Evolutionary conservation across 2,888 invertebrate genomes (phyloP).

Genomic region (Sinhomidia bicolor): DNA sequence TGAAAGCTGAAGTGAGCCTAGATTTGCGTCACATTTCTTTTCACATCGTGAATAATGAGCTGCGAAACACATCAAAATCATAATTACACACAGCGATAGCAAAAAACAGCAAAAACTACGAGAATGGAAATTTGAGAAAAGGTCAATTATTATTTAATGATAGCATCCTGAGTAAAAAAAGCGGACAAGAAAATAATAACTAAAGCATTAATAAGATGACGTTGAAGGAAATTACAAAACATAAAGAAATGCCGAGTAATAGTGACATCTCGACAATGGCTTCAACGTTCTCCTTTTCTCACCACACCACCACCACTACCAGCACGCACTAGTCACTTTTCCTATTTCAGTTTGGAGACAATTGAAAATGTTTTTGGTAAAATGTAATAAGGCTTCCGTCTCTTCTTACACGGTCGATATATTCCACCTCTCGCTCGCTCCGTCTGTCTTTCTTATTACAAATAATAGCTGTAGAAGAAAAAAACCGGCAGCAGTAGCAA

Average conservation of each 20-base stretch:
- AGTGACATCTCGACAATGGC: not conserved
- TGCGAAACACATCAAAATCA: too few relatives aligned
- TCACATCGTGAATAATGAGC: too few relatives aligned
- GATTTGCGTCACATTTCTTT: too few relatives aligned
- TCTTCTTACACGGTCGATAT: too few relatives aligned
- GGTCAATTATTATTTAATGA: not conserved
- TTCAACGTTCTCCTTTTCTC: not conserved
- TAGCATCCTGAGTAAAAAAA: not conserved
- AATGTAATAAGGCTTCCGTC: not conserved
- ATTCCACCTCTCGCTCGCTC: too few relatives aligned
- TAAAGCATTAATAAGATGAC: not conserved
- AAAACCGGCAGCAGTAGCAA: not conserved
- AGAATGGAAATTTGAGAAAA: not conserved
- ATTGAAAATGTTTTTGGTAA: slow-evolving; percentile 1
- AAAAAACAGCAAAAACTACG: too few relatives aligned
- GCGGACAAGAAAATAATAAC: not conserved
- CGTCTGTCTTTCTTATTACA: too few relatives aligned
- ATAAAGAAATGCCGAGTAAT: not conserved
- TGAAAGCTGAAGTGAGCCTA: too few relatives aligned
- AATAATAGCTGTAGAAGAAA: too few relatives aligned
- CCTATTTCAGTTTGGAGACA: not conserved
- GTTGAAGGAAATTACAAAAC: not conserved
- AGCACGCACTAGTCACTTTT: not conserved
- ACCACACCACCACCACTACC: too few relatives aligned
- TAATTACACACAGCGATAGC: not conserved